Percentiles rank a stretch among this genome's conserved stretches.
These are phyloP conservation scores for Hippocampus kuda DNA, from an alignment of 2,797 vertebrate genomes.

Conservation along the genomic window DNA sequence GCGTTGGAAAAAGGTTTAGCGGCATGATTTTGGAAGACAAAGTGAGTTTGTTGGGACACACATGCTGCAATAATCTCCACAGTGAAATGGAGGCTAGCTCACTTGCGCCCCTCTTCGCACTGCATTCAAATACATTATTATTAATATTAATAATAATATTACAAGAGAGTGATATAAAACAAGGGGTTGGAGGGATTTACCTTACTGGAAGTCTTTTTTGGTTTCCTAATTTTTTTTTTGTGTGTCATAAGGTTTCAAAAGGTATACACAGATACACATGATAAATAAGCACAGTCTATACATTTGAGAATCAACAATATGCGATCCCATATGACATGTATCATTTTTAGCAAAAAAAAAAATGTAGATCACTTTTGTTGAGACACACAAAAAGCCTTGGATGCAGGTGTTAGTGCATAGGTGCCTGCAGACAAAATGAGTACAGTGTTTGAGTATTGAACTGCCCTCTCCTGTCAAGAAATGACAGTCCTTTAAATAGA, in stretches of 20 bases:
- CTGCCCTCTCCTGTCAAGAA: slow-evolving; percentile 35
- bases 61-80: slow-evolving; percentile 34
- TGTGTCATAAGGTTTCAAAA: slow-evolving; percentile 52
- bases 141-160: slow-evolving; percentile 23
- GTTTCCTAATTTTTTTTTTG: slow-evolving; percentile 60
- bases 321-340: slow-evolving; percentile 60
- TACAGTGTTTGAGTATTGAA: slow-evolving; percentile 48
- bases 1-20: slow-evolving; percentile 43
- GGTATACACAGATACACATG: slow-evolving; percentile 60
- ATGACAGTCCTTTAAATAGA: slow-evolving; percentile 48
- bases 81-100: slow-evolving; percentile 40
- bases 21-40: slow-evolving; percentile 73
- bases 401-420: slow-evolving; percentile 75
- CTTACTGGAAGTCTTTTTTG: slow-evolving; percentile 59
- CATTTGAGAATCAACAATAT: slow-evolving; percentile 67
- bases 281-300: slow-evolving; percentile 67
- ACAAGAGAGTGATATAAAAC: slow-evolving; percentile 54
- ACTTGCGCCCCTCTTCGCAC: slow-evolving; percentile 30
- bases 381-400: slow-evolving; percentile 62
- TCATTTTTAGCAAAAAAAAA: slow-evolving; percentile 55
- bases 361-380: slow-evolving; percentile 37
- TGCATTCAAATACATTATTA: slow-evolving; percentile 38
- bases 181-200: slow-evolving; percentile 45
- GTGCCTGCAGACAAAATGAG: slow-evolving; percentile 63
- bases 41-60: slow-evolving; percentile 64